A percentile compares a stretch with the other conserved stretches of the same genome.
Evolutionary conservation across 2,113 vertebrate genomes (phyloP).

Genomic region (Tyto alba): DNA sequence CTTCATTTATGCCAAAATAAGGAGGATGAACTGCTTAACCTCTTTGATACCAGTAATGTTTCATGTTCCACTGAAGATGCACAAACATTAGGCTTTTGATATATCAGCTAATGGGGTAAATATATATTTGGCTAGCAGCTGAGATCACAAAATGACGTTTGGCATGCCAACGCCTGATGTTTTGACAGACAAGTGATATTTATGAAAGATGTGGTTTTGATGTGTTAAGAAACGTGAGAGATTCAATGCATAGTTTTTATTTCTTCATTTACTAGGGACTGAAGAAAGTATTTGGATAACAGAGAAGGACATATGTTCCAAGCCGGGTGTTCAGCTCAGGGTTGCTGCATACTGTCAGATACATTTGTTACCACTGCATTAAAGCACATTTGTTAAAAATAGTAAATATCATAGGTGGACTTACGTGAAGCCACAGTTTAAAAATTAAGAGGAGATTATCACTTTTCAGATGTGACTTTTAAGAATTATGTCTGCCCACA

Average conservation of each 20-base stretch:
- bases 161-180: not conserved
- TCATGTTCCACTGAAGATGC: not conserved
- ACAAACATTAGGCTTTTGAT: constrained; percentile 1
- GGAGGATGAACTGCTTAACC: not conserved
- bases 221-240: not conserved
- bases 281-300: not conserved
- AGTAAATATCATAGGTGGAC: not conserved
- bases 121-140: not conserved
- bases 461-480: not conserved
- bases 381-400: not conserved
- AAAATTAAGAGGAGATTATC: not conserved
- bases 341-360: not conserved
- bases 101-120: not conserved
- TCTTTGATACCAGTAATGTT: not conserved
- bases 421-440: not conserved
- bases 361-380: not conserved
- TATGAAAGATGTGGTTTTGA: constrained; percentile 16
- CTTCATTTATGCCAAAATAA: not conserved
- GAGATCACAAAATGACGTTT: not conserved
- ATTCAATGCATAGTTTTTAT: not conserved
- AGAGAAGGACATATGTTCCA: not conserved
- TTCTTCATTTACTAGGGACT: not conserved
- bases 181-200: not conserved
- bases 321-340: not conserved
- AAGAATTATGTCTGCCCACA: not conserved